Base-by-base conservation (phyloP, 2,113 vertebrate genomes). In the Pseudorasbora parva region DNA sequence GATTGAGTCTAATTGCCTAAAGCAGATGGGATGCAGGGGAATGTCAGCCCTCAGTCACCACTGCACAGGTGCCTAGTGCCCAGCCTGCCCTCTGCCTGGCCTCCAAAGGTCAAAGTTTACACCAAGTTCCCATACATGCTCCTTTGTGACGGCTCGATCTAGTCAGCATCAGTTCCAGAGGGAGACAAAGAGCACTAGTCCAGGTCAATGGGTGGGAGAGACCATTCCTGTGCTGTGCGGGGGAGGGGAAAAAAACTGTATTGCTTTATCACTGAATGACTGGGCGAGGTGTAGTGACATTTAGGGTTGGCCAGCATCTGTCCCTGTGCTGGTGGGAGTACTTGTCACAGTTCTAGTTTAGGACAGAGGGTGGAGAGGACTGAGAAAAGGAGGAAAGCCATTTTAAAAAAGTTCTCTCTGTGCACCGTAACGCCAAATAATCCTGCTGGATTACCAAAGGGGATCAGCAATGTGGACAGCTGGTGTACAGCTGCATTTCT, bases 91-190 rank as follows among this genome's bases (percentile, higher is more conserved):
- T 84, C 87, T 2, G 83, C 2, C 57, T 92, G 88, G 89, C 91
- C 76, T 89, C 54, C 27, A 27, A 88, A 91, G 95, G 95, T 95
- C 95, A 95, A 90, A 92, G 93, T 93, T 94, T 93, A 94, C 85
- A 84, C 87, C 8, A 88, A 92, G 94, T 96, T 96, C 95, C 95
- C 96, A 97, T 94, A 95, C 94, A 92, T 90, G 84, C 59, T 82
- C 85, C 91, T 95, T 96, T 96, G 95, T 96, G 91, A 88, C 19
- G 81, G 51, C 87, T 91, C 93, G 93, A 88, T 94, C 87, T 88
- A 90, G 83, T 88, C 92, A 94, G 94, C 93, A 94, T 91, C 85
- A 90, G 95, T 95, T 86, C 94, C 92, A 94, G 90, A 85, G 60
- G 81, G 76, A 93, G 87, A 95, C 95, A 96, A 96, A 94, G 90